Base-by-base conservation (phyloP, 1,140 invertebrate genomes). In the Drosophila lowei region DNA sequence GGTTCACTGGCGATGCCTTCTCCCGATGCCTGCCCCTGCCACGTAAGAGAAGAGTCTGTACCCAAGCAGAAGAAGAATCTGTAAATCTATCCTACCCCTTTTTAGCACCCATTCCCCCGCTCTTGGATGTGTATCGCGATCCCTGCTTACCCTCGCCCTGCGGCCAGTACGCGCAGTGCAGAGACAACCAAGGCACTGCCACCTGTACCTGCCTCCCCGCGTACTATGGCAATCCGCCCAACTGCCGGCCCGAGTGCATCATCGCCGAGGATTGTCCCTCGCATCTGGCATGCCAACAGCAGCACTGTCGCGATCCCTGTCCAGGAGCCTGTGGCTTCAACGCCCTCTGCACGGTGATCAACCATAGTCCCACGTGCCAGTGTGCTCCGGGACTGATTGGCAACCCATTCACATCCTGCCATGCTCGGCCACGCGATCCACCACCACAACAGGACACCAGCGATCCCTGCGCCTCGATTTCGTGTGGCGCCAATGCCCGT, bases 251-350 rank as follows among this genome's bases (percentile, higher is more conserved):
- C 1, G 95, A 97, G 89, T 97, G 96, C 90, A 93, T 93, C 1
- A 92, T 93, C 13, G 94, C 94, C 81, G 93, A 94, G 4, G 96
- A 97, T 81, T 97, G 96, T 77, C 90, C 94, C 1, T 93, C 93
- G 72, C 94, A 94, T 61, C 92, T 94, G 71, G 94, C 96, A 13
- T 97, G 96, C 79, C 93, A 95, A 34, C 94, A 95, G 70, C 94
- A 96, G 73, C 94, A 94, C 84, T 97, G 97, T 91, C 93, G 93
- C 59, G 95, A 97, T 92, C 96, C 96, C 43, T 98, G 96, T 77
- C 92, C 93, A 7, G 95, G 95, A 57, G 93, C 94, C 9, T 98
- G 97, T 88, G 96, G 96, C 3, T 92, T 94, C 13, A 96, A 96
- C 95, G 96, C 93, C 48, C 92, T 92, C 58, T 95, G 94, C 59